Conservation (phyloP, 2,113 vertebrate genomes). For the Ramphastos sulfuratus region DNA sequence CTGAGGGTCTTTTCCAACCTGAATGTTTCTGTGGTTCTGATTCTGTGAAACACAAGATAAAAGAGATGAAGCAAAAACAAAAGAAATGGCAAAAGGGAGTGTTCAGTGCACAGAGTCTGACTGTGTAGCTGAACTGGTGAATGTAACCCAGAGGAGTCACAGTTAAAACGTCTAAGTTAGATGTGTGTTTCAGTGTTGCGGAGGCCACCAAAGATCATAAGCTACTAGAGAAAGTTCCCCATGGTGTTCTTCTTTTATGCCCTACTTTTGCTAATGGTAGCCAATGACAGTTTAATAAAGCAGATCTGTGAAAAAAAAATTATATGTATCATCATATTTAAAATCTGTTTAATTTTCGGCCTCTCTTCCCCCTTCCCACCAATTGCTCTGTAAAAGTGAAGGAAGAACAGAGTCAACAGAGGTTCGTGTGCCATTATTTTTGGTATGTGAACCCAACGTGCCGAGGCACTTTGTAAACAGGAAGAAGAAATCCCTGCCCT, state of each 20-base stretch:
- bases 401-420: slow-evolving; percentile 16
- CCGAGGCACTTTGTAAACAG: background rate
- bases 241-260: background rate
- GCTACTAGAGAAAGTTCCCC: background rate
- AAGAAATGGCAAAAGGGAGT: background rate
- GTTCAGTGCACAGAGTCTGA: background rate
- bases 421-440: background rate
- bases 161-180: background rate
- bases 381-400: background rate
- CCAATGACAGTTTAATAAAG: background rate
- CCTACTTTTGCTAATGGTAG: background rate
- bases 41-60: background rate
- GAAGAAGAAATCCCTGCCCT: background rate
- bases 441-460: background rate
- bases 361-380: background rate
- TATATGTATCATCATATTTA: background rate
- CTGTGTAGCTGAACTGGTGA: background rate
- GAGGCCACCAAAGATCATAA: background rate
- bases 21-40: no score
- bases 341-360: background rate
- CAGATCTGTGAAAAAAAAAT: background rate
- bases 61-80: background rate
- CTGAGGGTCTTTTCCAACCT: no score
- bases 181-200: background rate
- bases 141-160: background rate